Conservation (phyloP, 2,113 vertebrate genomes). For the Tragelaphus strepsiceros region DNA sequence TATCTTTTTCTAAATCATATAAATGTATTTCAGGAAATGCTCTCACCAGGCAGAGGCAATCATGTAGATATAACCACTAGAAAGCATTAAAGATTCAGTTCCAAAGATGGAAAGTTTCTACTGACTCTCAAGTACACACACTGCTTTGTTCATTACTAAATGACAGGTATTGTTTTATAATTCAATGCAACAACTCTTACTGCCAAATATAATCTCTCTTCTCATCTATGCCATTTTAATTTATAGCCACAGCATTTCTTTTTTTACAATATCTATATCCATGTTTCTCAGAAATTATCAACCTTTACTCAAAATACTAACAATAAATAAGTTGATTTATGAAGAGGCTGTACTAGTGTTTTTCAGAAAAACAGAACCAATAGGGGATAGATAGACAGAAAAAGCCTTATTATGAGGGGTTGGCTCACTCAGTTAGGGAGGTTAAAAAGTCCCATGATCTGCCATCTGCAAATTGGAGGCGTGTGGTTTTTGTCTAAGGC, state of each 20-base stretch:
- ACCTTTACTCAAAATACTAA: not conserved
- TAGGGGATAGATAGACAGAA: not conserved
- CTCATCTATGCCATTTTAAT: not conserved
- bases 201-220: not conserved
- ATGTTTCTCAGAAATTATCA: not conserved
- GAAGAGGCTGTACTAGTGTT: not conserved
- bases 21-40: constrained; percentile 4
- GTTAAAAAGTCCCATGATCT: not conserved
- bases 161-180: not conserved
- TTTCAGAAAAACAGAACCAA: not conserved
- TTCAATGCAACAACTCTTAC: not conserved
- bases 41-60: not conserved
- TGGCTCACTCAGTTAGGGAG: not conserved
- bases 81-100: not conserved
- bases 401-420: not conserved
- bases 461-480: not conserved
- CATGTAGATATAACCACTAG: not conserved
- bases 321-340: not conserved
- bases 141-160: not conserved
- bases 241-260: not conserved
- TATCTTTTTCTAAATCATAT: not conserved
- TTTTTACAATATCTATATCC: not conserved
- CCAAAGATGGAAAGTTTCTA: not conserved
- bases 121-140: not conserved
- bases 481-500: not conserved